Evolutionary conservation across 2,797 vertebrate genomes (phyloP), one percentile per base, ranked within the genome.

Genomic region (Myiothlypis chrysogaster): DNA sequence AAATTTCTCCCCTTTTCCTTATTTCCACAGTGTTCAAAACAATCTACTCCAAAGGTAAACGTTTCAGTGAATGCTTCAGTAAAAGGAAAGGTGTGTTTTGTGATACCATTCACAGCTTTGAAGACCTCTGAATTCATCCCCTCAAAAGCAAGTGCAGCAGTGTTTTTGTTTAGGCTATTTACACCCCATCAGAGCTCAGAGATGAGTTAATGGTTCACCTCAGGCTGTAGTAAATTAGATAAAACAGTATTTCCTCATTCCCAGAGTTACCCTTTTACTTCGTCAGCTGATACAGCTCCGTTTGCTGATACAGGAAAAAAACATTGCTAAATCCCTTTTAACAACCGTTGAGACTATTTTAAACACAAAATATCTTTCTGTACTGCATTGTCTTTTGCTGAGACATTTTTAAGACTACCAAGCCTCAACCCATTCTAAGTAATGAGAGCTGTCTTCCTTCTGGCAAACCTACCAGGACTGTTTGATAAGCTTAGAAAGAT

Each of bases 141-240:
- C 46, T 90, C 37, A 12, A 41, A 78, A 85, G 82, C 55, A 91
- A 86, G 76, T 32, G 27, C 53, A 37, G 28, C 13, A 35, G 2
- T 84, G 25, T 24, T 93, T 87, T 75, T 44, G n/a, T 90, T 70
- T 57, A 23, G 57, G 61, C 39, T 80, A 1, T 70, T 92, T 80
- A 65, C 35, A 93, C 75, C 56, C 47, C 23, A 4, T 73, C 37
- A 12, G 70, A 80, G 50, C 75, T 92, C 55, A 90, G 30, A 83
- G 49, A 46, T 10, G 24, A 82, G 92, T 88, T 95, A 77, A 95
- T 82, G 46, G 89, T 92, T 93, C 61, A 93, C 69, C 43, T 53
- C 2, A 1, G 37, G 35, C 81, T 87, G 27, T 56, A 73, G 39
- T 77, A 72, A 70, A 83, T 78, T 32, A 65, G 52, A 20, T 64